Percentiles rank a stretch among this genome's conserved stretches.
These are phyloP conservation scores for Syrphus vitripennis DNA, from an alignment of 2,888 invertebrate species.

Conservation along the genomic window DNA sequence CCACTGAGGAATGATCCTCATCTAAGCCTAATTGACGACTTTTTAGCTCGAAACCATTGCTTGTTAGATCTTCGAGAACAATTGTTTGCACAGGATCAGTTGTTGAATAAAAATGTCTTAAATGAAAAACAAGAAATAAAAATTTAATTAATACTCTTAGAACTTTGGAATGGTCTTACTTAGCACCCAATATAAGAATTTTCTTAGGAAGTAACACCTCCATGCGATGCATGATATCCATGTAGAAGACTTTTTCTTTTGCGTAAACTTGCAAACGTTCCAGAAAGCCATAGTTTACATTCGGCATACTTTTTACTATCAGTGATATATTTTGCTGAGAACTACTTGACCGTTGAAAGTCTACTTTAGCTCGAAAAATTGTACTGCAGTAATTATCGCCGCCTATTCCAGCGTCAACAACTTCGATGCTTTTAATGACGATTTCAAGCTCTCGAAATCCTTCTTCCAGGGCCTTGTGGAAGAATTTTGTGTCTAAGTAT, in stretches of 20 bases:
- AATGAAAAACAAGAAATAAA: neutral
- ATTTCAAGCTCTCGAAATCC: constrained; percentile 76
- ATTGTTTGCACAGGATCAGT: constrained; percentile 78
- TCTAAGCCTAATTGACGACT: constrained; percentile 83
- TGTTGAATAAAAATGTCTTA: constrained; percentile 77
- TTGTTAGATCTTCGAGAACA: constrained; percentile 80
- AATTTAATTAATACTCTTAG: too few relatives aligned
- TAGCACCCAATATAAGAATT: constrained; percentile 76
- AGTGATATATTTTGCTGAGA: constrained; percentile 72
- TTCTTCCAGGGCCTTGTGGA: constrained; percentile 75
- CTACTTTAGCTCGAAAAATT: constrained; percentile 76
- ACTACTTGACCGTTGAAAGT: constrained; percentile 72
- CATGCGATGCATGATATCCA: constrained; percentile 80
- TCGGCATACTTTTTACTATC: constrained; percentile 77
- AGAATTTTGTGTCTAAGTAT: constrained; percentile 76
- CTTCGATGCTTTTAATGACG: constrained; percentile 73
- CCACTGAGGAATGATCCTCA: constrained; percentile 81
- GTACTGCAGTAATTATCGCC: constrained; percentile 80
- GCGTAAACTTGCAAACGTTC: constrained; percentile 80
- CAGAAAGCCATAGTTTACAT: constrained; percentile 79
- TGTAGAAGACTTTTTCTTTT: constrained; percentile 81
- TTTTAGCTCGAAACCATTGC: constrained; percentile 82
- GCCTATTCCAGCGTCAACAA: constrained; percentile 75
- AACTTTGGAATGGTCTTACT: constrained; percentile 72
- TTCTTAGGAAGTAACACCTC: constrained; percentile 81